Conservation (phyloP, 2,797 vertebrate genomes). For the Sebastes aleutianus region DNA sequence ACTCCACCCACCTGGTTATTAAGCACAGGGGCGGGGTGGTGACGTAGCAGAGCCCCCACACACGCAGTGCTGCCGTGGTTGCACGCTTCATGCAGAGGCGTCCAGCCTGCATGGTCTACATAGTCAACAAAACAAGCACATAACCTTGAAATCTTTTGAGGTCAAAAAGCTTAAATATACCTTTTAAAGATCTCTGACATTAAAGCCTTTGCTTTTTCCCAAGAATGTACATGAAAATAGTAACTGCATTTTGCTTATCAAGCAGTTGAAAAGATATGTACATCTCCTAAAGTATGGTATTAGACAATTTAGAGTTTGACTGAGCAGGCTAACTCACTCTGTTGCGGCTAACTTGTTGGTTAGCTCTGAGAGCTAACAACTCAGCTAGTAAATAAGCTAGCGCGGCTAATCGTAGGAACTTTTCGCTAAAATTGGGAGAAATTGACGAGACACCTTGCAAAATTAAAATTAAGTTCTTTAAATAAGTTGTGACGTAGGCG, state of each 20-base stretch:
- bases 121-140: conserved; percentile 57
- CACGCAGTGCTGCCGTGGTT: conserved; percentile 94
- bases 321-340: neutral
- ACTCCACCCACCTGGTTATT: conserved; percentile 90
- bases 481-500: neutral
- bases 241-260: neutral
- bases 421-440: neutral
- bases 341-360: neutral
- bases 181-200: neutral
- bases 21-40: conserved; percentile 88
- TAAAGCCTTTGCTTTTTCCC: neutral
- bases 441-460: neutral
- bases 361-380: neutral
- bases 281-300: neutral
- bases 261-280: neutral
- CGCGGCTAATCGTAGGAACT: neutral
- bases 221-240: neutral
- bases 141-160: neutral
- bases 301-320: neutral
- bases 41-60: conserved; percentile 90
- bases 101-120: conserved; percentile 96
- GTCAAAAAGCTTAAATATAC: neutral
- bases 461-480: too few species aligned
- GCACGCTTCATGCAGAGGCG: conserved; percentile 96
- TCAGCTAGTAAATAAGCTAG: neutral